Percentiles rank a stretch among this genome's conserved stretches.
Conservation (phyloP, 2,888 invertebrate species). For the Phorcus lineatus region DNA sequence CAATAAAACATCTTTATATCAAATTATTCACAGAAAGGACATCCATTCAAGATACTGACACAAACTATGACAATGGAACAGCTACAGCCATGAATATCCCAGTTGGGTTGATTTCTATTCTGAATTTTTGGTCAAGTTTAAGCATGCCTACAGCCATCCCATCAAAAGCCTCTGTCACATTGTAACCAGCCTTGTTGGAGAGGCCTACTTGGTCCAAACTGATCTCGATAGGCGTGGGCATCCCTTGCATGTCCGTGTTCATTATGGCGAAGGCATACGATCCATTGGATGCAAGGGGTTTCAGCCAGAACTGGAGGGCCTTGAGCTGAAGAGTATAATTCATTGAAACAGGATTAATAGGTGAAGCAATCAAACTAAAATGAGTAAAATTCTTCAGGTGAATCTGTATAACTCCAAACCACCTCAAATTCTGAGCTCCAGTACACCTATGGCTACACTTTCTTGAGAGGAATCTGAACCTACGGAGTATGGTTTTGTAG, state of each 20-base stretch:
- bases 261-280: conserved; percentile 56
- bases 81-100: conserved; percentile 29
- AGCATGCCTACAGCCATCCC: conserved; percentile 43
- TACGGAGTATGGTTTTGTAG: too few relatives aligned
- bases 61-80: neutral
- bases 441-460: too few relatives aligned
- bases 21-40: too few relatives aligned
- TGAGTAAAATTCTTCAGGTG: too few relatives aligned
- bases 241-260: conserved; percentile 48
- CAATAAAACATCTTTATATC: too few relatives aligned
- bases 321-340: conserved; percentile 24
- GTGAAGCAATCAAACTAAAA: neutral
- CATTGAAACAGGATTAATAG: too few relatives aligned
- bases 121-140: conserved; percentile 39
- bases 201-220: conserved; percentile 45
- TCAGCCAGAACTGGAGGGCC: conserved; percentile 89
- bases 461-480: too few relatives aligned
- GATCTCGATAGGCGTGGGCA: conserved; percentile 40
- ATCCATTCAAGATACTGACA: too few relatives aligned
- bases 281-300: conserved; percentile 71
- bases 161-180: conserved; percentile 53
- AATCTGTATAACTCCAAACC: too few relatives aligned
- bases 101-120: conserved; percentile 16
- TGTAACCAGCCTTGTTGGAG: conserved; percentile 42
- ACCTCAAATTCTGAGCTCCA: too few relatives aligned